phyloP scores from a whole-genome alignment of 2,888 invertebrate genomes.

The Calameuta filiformis region DNA sequence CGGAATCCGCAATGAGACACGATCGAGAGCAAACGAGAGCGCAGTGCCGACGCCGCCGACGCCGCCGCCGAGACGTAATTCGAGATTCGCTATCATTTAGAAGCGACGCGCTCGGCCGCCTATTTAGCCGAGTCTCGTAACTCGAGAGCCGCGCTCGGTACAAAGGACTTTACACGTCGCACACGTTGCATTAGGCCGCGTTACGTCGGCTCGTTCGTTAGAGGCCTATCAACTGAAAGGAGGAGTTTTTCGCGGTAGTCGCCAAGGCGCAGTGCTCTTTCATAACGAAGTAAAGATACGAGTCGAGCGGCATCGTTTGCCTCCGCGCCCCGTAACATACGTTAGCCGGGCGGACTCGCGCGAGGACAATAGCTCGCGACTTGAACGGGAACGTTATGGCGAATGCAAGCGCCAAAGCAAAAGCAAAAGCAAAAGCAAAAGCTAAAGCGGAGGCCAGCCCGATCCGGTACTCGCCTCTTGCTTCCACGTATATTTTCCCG shows the following conservation, averaged over 20 bases:
- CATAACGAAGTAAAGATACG: conserved; percentile 21
- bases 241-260: not conserved
- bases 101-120: not conserved
- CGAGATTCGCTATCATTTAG: not conserved
- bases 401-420: not conserved
- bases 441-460: not conserved
- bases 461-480: not conserved
- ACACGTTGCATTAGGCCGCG: not conserved
- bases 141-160: not conserved
- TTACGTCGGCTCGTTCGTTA: conserved; percentile 1
- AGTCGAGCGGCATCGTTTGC: conserved; percentile 2
- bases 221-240: not conserved
- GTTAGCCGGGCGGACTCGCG: not conserved
- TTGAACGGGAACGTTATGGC: not conserved
- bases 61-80: not conserved
- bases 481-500: not conserved
- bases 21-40: not conserved
- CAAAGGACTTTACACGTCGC: not conserved
- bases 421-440: not conserved
- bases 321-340: not conserved
- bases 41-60: not conserved
- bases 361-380: not conserved
- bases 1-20: not conserved
- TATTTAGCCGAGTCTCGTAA: not conserved
- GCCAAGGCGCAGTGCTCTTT: conserved; percentile 6